A percentile compares a stretch with the other conserved stretches of the same genome.
Evolutionary conservation across 1,140 invertebrate species (phyloP).

Genomic region (Homalodisca vitripennis): DNA sequence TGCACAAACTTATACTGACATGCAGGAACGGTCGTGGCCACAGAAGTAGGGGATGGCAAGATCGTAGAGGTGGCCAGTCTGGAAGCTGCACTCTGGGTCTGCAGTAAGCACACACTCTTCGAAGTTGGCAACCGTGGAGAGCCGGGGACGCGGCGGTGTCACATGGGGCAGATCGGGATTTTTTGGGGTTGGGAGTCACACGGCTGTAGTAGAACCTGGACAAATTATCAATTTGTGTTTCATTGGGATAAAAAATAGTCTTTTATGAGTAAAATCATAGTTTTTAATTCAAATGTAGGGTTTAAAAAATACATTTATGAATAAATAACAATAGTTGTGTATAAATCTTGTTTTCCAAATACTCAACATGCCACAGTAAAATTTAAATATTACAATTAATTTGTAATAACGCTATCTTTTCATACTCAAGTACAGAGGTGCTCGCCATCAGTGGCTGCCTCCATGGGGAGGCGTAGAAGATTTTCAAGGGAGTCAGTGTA

Average conservation of each 20-base stretch:
- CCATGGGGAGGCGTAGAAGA: no score
- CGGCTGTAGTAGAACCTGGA: constrained; percentile 41
- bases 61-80: constrained; percentile 49
- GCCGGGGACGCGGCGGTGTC: constrained; percentile 21
- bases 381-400: no score
- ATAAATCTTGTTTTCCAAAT: no score
- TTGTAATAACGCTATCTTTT: no score
- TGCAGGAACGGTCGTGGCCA: constrained; percentile 60
- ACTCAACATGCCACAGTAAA: no score
- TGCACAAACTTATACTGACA: constrained; percentile 49
- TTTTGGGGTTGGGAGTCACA: constrained; percentile 37
- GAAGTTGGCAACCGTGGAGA: constrained; percentile 37
- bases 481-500: no score
- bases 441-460: no score
- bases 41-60: constrained; percentile 64
- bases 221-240: no score
- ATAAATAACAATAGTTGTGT: no score
- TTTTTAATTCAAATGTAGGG: not conserved
- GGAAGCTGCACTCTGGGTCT: constrained; percentile 48
- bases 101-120: constrained; percentile 48
- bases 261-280: not conserved
- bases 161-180: constrained; percentile 2
- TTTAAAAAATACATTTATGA: no score
- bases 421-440: no score
- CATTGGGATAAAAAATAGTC: not conserved